Conservation (phyloP, 2,113 vertebrate species). For the Platycercus adscitus region DNA sequence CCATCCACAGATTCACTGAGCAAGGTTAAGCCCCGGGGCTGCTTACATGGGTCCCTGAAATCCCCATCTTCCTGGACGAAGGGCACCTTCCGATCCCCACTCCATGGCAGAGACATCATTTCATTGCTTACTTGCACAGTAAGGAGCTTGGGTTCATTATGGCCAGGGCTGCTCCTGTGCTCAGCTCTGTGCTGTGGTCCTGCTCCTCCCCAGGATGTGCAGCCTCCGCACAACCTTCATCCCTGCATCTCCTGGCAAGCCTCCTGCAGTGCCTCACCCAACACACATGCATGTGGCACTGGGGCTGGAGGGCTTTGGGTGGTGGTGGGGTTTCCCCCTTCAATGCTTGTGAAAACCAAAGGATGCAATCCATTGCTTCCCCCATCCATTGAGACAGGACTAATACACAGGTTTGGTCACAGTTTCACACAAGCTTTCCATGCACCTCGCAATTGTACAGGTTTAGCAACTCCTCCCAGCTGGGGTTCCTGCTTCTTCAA, state of each 20-base stretch:
- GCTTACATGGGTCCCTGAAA: neutral
- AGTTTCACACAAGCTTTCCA: neutral
- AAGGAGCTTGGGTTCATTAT: neutral
- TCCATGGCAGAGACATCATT: neutral
- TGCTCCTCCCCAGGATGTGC: neutral
- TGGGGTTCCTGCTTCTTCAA: neutral
- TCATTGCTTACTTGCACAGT: neutral
- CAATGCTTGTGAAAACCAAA: neutral
- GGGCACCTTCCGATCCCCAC: neutral
- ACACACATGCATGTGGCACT: accelerated
- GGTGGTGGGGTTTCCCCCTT: neutral
- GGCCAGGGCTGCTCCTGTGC: neutral
- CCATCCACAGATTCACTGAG: neutral
- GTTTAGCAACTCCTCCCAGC: neutral
- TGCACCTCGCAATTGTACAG: accelerated
- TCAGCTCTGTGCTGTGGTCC: accelerated
- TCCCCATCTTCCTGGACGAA: neutral
- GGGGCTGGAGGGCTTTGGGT: neutral
- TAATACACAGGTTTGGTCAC: neutral
- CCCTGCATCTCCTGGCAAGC: neutral
- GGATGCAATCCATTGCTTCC: neutral
- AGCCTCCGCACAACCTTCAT: neutral
- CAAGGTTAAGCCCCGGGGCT: accelerated
- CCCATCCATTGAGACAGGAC: neutral
- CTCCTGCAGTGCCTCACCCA: neutral